Evolutionary conservation across 1,140 invertebrate species (phyloP).

Genomic region (Drosophila santomea): DNA sequence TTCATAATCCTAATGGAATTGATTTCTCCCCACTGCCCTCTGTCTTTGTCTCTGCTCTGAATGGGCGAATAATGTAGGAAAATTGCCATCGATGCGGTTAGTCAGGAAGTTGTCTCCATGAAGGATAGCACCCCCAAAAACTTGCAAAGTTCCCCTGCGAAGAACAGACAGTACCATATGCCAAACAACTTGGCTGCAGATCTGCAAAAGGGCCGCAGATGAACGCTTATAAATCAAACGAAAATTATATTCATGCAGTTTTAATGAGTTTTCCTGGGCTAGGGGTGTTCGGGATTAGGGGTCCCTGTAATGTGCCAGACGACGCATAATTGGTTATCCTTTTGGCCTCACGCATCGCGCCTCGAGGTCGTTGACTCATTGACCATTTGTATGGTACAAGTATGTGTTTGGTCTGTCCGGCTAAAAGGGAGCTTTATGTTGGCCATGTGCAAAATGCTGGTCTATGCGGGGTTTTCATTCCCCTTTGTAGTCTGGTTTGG

Average conservation of each 20-base stretch:
- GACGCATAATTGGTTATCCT: conserved; percentile 73
- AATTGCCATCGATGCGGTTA: conserved; percentile 68
- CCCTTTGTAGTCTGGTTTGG: conserved; percentile 10
- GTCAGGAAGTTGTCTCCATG: conserved; percentile 44
- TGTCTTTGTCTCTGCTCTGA: conserved; percentile 30
- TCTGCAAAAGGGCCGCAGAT: conserved; percentile 49
- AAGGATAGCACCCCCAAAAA: conserved; percentile 22
- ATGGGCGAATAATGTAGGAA: conserved; percentile 70
- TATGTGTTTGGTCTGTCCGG: background rate
- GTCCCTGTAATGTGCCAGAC: conserved; percentile 59
- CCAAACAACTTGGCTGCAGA: conserved; percentile 38
- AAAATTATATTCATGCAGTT: conserved; percentile 83
- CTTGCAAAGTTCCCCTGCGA: background rate
- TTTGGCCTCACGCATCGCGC: conserved; percentile 47
- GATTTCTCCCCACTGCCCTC: conserved; percentile 42
- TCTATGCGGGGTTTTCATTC: conserved; percentile 10
- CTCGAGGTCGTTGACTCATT: conserved; percentile 60
- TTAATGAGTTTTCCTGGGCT: conserved; percentile 68
- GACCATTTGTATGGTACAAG: background rate
- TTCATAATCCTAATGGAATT: conserved; percentile 83
- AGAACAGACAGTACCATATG: conserved; percentile 54
- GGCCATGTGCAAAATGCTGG: conserved; percentile 43
- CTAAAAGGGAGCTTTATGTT: conserved; percentile 25
- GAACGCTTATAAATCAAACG: conserved; percentile 79
- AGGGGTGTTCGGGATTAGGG: conserved; percentile 14